A percentile compares a stretch with the other conserved stretches of the same genome.
Conservation (phyloP, 1,140 invertebrate species). For the Drosophila littoralis region DNA sequence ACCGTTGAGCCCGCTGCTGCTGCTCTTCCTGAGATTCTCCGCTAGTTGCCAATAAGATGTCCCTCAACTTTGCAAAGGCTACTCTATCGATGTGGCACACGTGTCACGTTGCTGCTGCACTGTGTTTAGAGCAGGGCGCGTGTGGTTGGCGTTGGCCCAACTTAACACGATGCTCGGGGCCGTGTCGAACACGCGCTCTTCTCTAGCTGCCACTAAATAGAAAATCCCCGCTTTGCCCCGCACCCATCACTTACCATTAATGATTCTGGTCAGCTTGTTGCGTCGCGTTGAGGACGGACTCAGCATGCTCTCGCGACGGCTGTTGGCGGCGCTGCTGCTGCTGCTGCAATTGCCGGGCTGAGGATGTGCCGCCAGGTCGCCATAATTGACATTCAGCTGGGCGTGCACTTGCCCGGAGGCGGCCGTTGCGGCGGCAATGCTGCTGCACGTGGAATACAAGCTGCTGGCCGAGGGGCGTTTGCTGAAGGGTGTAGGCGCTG, state of each 20-base stretch:
- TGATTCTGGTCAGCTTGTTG: conserved; percentile 89
- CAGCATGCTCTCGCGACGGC: conserved; percentile 86
- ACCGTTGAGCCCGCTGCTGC: conserved; percentile 15
- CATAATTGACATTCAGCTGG: conserved; percentile 83
- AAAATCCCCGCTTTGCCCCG: no score
- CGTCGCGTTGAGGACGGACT: conserved; percentile 90
- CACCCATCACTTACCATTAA: conserved; percentile 88
- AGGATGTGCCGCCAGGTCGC: conserved; percentile 52
- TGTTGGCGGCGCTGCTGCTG: conserved; percentile 65
- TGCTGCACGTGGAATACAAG: conserved; percentile 84
- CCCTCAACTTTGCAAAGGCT: not conserved
- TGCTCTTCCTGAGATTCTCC: conserved; percentile 19
- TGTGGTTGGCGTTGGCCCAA: not conserved
- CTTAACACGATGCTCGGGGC: no score
- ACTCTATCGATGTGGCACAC: conserved; percentile 60
- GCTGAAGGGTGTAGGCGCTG: conserved; percentile 69
- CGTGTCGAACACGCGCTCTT: not conserved
- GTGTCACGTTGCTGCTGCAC: conserved; percentile 31
- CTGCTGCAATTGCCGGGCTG: conserved; percentile 23
- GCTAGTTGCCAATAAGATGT: conserved; percentile 3
- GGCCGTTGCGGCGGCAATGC: conserved; percentile 81
- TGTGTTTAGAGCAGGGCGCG: not conserved
- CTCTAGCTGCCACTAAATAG: not conserved
- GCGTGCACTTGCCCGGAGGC: conserved; percentile 59
- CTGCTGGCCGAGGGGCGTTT: conserved; percentile 85